Conservation (phyloP, 2,113 vertebrate genomes). For the Proterorhinus semilunaris region DNA sequence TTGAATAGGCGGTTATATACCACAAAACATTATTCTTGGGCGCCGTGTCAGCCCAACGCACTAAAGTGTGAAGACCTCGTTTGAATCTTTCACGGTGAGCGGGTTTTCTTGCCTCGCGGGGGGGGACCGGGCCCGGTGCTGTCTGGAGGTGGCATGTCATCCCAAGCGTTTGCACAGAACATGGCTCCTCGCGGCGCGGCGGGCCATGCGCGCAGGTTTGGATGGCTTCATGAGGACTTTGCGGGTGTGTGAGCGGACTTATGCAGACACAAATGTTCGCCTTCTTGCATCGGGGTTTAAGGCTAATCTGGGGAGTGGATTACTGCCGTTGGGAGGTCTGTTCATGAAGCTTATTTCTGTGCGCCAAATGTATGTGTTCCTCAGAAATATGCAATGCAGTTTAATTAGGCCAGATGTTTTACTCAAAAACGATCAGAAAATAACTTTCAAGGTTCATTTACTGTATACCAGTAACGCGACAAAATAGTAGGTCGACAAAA, state of each 20-base stretch:
- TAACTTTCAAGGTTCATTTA: too few relatives aligned
- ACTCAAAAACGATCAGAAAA: too few relatives aligned
- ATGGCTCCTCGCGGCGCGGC: not conserved
- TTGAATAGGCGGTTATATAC: not conserved
- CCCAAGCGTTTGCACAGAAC: not conserved
- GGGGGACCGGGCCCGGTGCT: not conserved
- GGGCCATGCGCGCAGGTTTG: too few relatives aligned
- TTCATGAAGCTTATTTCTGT: too few relatives aligned
- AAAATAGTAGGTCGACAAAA: too few relatives aligned
- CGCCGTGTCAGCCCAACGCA: not conserved
- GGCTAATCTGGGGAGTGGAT: too few relatives aligned
- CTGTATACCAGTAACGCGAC: too few relatives aligned
- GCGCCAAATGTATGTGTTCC: too few relatives aligned
- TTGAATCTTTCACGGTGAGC: not conserved
- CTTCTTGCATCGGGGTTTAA: not conserved
- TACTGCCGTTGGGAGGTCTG: too few relatives aligned
- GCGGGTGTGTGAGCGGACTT: not conserved
- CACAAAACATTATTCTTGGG: slow-evolving; percentile 4
- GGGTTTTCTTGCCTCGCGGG: not conserved
- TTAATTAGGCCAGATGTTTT: too few relatives aligned
- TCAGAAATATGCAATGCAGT: too few relatives aligned
- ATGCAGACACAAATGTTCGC: not conserved
- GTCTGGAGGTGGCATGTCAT: slow-evolving; percentile 1
- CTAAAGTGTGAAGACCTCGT: not conserved
- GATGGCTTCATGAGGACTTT: not conserved